These are phyloP conservation scores for Galaxias olidus DNA, from an alignment of 2,797 vertebrate species.

Conservation along the genomic window DNA sequence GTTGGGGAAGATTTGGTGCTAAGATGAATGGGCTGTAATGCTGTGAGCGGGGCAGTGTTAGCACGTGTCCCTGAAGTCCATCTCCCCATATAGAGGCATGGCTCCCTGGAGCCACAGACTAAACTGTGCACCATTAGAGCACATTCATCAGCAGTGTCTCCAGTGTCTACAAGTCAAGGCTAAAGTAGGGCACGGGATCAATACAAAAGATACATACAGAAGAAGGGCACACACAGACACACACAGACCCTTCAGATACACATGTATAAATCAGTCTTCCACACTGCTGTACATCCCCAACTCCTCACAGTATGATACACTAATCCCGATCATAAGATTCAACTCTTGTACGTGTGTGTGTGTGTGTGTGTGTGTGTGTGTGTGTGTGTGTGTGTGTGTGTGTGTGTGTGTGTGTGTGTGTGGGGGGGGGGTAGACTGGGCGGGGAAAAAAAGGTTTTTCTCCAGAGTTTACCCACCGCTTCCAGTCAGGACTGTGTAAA, in stretches of 20 bases:
- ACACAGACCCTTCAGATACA: background rate
- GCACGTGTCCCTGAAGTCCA: conserved; percentile 41
- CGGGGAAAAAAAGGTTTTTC: too few species aligned
- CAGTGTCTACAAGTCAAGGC: conserved; percentile 21
- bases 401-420: background rate
- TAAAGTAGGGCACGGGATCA: too few species aligned
- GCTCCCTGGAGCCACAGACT: conserved; percentile 51
- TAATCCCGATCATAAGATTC: too few species aligned
- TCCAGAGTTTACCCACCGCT: conserved; percentile 12
- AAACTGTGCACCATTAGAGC: conserved; percentile 46
- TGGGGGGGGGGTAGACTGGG: background rate
- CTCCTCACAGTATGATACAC: too few species aligned
- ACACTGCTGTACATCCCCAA: too few species aligned
- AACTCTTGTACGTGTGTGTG: background rate
- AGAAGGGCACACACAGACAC: background rate
- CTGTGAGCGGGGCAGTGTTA: conserved; percentile 11
- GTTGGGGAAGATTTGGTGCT: conserved; percentile 24
- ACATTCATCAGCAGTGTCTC: conserved; percentile 61
- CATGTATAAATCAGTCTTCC: too few species aligned
- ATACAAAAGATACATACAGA: background rate
- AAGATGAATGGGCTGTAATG: conserved; percentile 47
- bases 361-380: conserved; percentile 1
- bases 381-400: conserved; percentile 2
- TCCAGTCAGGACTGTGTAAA: conserved; percentile 18
- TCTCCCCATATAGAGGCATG: conserved; percentile 63